Conservation (phyloP, 2,797 vertebrate species). For the Fistularia tabacaria region DNA sequence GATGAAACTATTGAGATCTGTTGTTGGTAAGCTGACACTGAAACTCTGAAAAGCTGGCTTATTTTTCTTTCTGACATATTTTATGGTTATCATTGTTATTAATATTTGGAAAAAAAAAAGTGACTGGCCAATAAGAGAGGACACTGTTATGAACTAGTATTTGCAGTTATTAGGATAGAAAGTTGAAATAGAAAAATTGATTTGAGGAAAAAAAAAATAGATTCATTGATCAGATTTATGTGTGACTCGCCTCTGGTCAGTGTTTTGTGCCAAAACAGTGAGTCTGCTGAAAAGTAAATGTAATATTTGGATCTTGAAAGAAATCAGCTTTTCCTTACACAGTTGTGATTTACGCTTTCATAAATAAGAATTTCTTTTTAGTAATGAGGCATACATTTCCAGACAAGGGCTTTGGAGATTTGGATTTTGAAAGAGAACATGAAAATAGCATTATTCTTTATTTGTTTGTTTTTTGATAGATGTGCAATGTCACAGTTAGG, state of each 20-base stretch:
- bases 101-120: conserved; percentile 17
- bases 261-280: conserved; percentile 61
- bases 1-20: conserved; percentile 49
- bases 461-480: conserved; percentile 56
- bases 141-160: no score
- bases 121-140: no score
- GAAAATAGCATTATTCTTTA: conserved; percentile 57
- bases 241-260: no score
- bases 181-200: no score
- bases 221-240: no score
- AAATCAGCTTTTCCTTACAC: no score
- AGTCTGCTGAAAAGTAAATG: conserved; percentile 20
- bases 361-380: no score
- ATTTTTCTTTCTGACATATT: conserved; percentile 20
- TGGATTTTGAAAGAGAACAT: conserved; percentile 28
- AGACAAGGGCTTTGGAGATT: conserved; percentile 18
- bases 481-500: conserved; percentile 76
- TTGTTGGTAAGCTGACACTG: conserved; percentile 54
- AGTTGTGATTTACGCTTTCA: no score
- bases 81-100: no score
- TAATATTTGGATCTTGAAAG: conserved; percentile 9
- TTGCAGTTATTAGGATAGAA: no score
- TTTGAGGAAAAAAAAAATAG: no score
- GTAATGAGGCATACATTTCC: conserved; percentile 42
- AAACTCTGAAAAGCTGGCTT: conserved; percentile 46